Evolutionary conservation across 2,888 invertebrate genomes (phyloP).

Genomic region (Stenodema calcarata): DNA sequence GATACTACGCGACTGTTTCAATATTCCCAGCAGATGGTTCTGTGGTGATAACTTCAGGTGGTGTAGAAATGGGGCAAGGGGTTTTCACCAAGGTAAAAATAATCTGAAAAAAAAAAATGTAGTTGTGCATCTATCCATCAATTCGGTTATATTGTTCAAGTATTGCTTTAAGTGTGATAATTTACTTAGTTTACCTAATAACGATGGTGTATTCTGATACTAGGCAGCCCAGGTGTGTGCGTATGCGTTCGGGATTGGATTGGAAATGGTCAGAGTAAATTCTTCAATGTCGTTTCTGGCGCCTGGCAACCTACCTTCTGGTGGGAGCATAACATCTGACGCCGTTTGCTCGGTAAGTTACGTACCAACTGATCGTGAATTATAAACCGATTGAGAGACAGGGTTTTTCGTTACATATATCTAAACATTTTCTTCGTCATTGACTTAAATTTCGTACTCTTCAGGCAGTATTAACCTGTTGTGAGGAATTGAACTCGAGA

Average conservation of each 20-base stretch:
- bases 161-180: too few species aligned
- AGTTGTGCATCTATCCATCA: too few species aligned
- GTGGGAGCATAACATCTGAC: conserved; percentile 61
- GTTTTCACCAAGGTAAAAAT: conserved; percentile 72
- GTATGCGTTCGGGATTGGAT: conserved; percentile 62
- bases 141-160: too few species aligned
- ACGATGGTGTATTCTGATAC: too few species aligned
- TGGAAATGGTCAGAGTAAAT: conserved; percentile 62
- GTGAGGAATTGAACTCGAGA: conserved; percentile 55
- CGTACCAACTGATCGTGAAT: too few species aligned
- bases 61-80: conserved; percentile 83
- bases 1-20: conserved; percentile 68
- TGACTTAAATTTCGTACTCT: conserved; percentile 63
- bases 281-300: conserved; percentile 60
- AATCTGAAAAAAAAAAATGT: conserved; percentile 61
- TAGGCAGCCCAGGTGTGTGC: conserved; percentile 63
- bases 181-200: too few species aligned
- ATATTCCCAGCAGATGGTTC: conserved; percentile 76
- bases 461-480: conserved; percentile 57
- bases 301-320: conserved; percentile 62
- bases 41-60: conserved; percentile 74
- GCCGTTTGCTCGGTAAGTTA: conserved; percentile 56
- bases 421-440: too few species aligned
- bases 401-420: too few species aligned
- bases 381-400: too few species aligned